Evolutionary conservation across 2,113 vertebrate genomes (phyloP).

Genomic region (Galbula dea): DNA sequence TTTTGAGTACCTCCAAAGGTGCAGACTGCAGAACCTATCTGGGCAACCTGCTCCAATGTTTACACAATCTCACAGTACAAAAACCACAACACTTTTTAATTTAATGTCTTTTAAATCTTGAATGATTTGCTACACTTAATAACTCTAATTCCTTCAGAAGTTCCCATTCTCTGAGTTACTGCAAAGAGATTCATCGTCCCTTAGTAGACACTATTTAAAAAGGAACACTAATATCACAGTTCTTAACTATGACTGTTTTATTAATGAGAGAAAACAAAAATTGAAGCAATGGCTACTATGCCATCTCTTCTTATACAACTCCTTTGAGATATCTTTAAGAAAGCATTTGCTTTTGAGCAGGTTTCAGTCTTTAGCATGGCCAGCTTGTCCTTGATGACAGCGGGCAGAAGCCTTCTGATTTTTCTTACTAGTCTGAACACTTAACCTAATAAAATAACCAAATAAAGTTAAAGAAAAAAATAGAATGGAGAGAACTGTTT

Average conservation of each 20-base stretch:
- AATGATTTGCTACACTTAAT: background rate
- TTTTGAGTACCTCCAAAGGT: background rate
- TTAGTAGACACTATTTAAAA: background rate
- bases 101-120: background rate
- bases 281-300: background rate
- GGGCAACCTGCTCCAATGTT: background rate
- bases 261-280: background rate
- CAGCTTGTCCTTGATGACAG: background rate
- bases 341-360: background rate
- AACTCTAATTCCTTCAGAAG: background rate
- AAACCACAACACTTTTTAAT: fast-evolving
- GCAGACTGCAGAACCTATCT: background rate
- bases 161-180: background rate
- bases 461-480: background rate
- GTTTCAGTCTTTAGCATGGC: background rate
- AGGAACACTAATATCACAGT: background rate
- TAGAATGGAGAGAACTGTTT: background rate
- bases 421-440: background rate
- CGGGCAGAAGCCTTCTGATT: background rate
- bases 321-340: background rate
- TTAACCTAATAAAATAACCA: background rate
- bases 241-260: background rate
- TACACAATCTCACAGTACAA: background rate
- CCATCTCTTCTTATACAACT: background rate
- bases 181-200: background rate